A percentile compares a stretch with the other conserved stretches of the same genome.
phyloP scores from a whole-genome alignment of 2,113 vertebrate species.

The Pterocles burchelli region DNA sequence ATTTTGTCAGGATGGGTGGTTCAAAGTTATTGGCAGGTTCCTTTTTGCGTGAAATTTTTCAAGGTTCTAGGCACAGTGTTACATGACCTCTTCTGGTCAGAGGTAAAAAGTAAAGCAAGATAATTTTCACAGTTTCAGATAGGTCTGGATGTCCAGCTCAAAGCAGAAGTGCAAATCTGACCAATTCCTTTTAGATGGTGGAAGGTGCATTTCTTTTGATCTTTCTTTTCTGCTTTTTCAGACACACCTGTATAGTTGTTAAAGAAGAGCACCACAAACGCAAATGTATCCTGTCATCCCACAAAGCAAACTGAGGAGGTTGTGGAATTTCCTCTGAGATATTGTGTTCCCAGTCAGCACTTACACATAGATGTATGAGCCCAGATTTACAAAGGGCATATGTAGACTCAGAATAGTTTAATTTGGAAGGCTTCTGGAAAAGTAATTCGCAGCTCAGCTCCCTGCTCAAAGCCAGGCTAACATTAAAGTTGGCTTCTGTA shows the following conservation, averaged over 20 bases:
- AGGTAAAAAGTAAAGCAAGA: neutral
- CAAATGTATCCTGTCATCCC: neutral
- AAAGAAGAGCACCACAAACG: neutral
- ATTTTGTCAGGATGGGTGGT: neutral
- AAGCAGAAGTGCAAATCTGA: neutral
- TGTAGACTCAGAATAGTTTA: neutral
- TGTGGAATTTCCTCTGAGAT: neutral
- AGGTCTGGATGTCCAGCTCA: neutral
- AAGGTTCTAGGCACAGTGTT: neutral
- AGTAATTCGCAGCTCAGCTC: neutral
- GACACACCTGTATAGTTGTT: neutral
- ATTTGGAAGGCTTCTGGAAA: neutral
- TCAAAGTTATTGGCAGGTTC: neutral
- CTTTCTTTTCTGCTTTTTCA: neutral
- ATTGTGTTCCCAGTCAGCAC: neutral
- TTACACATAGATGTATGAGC: neutral
- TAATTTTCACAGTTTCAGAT: neutral
- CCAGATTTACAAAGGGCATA: slow-evolving; percentile 1
- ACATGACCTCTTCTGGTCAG: neutral
- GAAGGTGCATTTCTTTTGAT: neutral
- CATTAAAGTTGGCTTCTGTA: neutral
- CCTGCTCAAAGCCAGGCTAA: neutral
- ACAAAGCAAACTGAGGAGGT: neutral
- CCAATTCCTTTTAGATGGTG: neutral
- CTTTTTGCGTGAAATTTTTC: neutral